Evolutionary conservation across 2,888 invertebrate genomes (phyloP), one percentile per base, ranked within the genome.

Genomic region (Rhopalosiphum nymphaeae): DNA sequence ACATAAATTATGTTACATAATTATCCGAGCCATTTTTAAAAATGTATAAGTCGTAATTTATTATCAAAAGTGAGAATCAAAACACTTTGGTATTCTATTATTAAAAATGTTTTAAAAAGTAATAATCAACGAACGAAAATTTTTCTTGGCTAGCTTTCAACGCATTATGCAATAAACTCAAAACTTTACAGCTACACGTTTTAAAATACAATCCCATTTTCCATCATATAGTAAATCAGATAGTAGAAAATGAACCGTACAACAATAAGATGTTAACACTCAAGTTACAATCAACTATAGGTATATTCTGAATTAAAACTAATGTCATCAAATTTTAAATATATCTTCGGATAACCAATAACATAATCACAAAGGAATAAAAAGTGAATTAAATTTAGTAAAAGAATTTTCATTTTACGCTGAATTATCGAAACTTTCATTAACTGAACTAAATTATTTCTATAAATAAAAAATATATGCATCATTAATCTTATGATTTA

Each of bases 141-240:
- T 13, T 67, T 67, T 67, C n/a, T 67, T 67, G 61, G 67, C 67
- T 67, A 67, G n/a, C n/a, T 67, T n/a, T 67, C 67, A 67, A n/a
- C 67, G 13, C n/a, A 67, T 67, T 67, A 67, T 67, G n/a, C 67
- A 67, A 67, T n/a, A 67, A 67, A 67, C n/a, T 67, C 67, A 67
- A 67, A 67, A 67, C 67, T 67, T 13, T 67, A 13, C n/a, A 67
- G 13, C 67, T 13, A 67, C 29, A 67, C 13, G n/a, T 61, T n/a
- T 11, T 61, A n/a, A 5, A n/a, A 67, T 67, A 13, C 4, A 13
- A n/a, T n/a, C n/a, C 13, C n/a, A 67, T 67, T 67, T n/a, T 13
- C 1, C n/a, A n/a, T 5, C 13, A 67, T 16, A 67, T 13, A n/a
- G n/a, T 67, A 13, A n/a, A 16, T n/a, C 67, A 13, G n/a, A n/a